Conservation (phyloP, 1,140 invertebrate genomes). For the Sycophaga agraensis region DNA sequence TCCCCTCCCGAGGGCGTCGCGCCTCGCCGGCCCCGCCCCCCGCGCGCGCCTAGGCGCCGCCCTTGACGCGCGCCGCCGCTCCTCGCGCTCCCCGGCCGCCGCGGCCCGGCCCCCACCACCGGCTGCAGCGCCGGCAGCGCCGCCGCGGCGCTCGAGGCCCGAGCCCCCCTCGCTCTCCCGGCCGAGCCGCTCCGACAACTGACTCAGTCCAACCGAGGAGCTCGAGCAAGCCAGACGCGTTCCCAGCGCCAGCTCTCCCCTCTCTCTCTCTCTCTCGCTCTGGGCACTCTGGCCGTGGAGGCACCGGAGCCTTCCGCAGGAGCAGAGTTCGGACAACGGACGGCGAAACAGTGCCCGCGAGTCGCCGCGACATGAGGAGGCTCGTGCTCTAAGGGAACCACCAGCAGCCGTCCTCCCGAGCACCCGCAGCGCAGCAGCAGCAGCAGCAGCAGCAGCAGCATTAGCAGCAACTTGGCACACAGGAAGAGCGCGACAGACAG, state of each 20-base stretch:
- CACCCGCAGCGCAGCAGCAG: too few relatives aligned
- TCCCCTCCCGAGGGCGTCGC: neutral
- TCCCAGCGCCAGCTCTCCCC: neutral
- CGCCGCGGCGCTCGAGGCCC: neutral
- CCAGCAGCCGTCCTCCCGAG: neutral
- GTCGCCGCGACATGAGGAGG: neutral
- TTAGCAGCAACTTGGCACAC: too few relatives aligned
- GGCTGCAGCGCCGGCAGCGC: neutral
- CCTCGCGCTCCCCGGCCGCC: neutral
- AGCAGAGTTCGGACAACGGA: too few relatives aligned
- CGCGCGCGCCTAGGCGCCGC: too few relatives aligned
- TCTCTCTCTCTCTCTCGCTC: neutral
- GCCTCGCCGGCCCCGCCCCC: neutral
- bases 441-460: neutral
- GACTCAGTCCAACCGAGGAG: slow-evolving; percentile 51
- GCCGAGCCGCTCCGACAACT: too few relatives aligned
- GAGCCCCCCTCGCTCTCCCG: slow-evolving; percentile 3
- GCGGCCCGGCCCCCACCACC: neutral
- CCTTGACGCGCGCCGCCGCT: slow-evolving; percentile 4
- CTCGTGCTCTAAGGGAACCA: too few relatives aligned
- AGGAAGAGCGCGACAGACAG: neutral
- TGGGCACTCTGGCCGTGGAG: too few relatives aligned
- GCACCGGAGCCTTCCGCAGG: too few relatives aligned
- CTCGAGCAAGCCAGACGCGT: slow-evolving; percentile 43
- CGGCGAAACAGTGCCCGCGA: neutral